Evolutionary conservation across 2,113 vertebrate genomes (phyloP), one percentile per base, ranked within the genome.

Genomic region (Neotragus pygmaeus): DNA sequence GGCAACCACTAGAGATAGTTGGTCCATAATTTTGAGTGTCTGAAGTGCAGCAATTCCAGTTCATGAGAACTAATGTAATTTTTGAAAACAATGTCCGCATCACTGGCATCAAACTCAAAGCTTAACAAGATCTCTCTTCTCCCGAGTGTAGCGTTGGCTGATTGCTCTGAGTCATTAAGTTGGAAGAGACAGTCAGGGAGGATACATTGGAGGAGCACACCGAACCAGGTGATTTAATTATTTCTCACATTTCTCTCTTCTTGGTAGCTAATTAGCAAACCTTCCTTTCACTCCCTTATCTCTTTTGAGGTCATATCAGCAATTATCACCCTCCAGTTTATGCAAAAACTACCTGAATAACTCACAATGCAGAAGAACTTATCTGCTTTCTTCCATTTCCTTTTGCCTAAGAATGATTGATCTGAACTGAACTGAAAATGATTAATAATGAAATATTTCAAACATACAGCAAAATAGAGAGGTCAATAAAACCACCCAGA

Each of bases 291-390:
- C 89, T 10, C 1, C 7, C 66, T 60, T 90, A 66, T 87, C 86
- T 97, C 94, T 96, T 94, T 87, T 98, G 88, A 97, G 92, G 95
- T 97, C 58, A 57, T 94, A 90, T 82, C 81, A 97, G 53, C 86
- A 97, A 88, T 85, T 89, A 94, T 39, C 86, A 51, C 43, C 36
- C 60, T 94, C 53, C 27, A 33, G 62, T 77, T 86, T 84, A 85
- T 78, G 62, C 33, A 27, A 87, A 87, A 93, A 89, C 64, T 60
- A 93, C 49, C 70, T 92, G 91, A 95, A 89, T 84, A 95, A 93
- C 91, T 96, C 83, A 89, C 94, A n/a, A 66, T 23, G 55, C 28
- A 15, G 57, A 75, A 82, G 5, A 90, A 36, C 14, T 90, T 93
- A 93, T 87, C 93, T 36, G 66, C 57, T 95, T 90, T 86, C 70